Evolutionary conservation across 2,797 vertebrate genomes (phyloP).

Genomic region (Sebastiscus albofasciatus): DNA sequence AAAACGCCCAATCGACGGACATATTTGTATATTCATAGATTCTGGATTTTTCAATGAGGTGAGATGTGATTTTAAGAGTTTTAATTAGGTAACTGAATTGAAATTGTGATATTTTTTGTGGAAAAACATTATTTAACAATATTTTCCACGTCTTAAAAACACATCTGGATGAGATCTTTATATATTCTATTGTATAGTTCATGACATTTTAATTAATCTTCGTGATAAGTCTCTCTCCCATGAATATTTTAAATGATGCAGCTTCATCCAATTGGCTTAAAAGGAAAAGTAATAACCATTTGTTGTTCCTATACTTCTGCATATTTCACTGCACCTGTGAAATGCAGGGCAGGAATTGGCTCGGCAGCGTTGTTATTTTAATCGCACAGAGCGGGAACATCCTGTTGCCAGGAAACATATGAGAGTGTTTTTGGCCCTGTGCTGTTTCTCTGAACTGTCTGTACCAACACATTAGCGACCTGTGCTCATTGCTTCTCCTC

Average conservation of each 20-base stretch:
- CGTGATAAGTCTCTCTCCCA: not conserved
- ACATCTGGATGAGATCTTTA: not conserved
- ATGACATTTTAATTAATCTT: not conserved
- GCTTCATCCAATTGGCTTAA: not conserved
- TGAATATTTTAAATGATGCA: not conserved
- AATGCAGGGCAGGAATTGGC: slow-evolving; percentile 24
- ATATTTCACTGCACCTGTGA: not conserved
- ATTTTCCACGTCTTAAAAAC: not conserved
- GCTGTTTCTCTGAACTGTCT: slow-evolving; percentile 11
- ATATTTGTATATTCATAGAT: not conserved
- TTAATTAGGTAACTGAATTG: not conserved
- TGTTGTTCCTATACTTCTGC: not conserved
- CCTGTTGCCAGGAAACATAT: slow-evolving; percentile 63
- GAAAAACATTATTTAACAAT: not conserved
- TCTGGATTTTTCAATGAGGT: not conserved
- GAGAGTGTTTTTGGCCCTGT: slow-evolving; percentile 4
- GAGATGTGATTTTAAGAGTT: not conserved
- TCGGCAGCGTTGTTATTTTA: slow-evolving; percentile 29
- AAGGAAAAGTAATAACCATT: not conserved
- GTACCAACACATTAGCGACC: not conserved
- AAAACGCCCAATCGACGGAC: not conserved
- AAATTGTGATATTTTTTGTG: not conserved
- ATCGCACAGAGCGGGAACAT: slow-evolving; percentile 29
- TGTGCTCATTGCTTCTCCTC: not conserved
- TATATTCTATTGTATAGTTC: not conserved